Conservation (phyloP, 2,113 vertebrate species). For the Nothobranchius furzeri region DNA sequence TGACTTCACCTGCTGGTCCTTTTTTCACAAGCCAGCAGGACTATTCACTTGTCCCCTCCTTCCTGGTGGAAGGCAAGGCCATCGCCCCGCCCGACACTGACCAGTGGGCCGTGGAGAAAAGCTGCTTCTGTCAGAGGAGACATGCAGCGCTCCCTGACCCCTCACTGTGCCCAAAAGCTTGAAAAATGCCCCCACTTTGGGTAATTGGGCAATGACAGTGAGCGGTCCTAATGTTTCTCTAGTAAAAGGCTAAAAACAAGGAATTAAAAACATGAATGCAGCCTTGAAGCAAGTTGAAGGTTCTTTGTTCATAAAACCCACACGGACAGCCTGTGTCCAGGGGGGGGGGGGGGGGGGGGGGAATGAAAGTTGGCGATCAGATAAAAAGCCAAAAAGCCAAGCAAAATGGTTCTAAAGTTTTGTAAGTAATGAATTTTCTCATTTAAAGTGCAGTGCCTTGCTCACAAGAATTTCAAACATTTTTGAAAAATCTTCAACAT, state of each 20-base stretch:
- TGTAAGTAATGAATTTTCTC: too few species aligned
- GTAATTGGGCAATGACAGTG: constrained; percentile 74
- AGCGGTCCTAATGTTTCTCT: constrained; percentile 41
- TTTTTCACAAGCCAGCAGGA: constrained; percentile 46
- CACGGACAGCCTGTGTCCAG: too few species aligned
- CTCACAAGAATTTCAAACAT: too few species aligned
- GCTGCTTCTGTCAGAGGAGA: constrained; percentile 56
- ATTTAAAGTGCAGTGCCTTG: too few species aligned
- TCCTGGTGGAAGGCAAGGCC: constrained; percentile 57
- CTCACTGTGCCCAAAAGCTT: constrained; percentile 67
- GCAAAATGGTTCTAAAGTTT: too few species aligned
- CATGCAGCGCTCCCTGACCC: constrained; percentile 56
- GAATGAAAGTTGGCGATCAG: too few species aligned
- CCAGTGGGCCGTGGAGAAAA: constrained; percentile 46
- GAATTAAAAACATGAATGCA: constrained; percentile 22
- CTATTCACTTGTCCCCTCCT: constrained; percentile 59
- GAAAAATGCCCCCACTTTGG: constrained; percentile 45
- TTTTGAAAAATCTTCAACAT: too few species aligned
- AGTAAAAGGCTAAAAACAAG: constrained; percentile 29
- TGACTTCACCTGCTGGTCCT: constrained; percentile 55
- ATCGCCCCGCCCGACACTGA: constrained; percentile 38
- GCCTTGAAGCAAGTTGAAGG: too few species aligned
- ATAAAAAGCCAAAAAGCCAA: too few species aligned
- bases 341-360: too few species aligned
- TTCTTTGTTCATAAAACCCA: neutral